Evolutionary conservation across 1,140 invertebrate species (phyloP).

Genomic region (Gonatopus flavifemur): DNA sequence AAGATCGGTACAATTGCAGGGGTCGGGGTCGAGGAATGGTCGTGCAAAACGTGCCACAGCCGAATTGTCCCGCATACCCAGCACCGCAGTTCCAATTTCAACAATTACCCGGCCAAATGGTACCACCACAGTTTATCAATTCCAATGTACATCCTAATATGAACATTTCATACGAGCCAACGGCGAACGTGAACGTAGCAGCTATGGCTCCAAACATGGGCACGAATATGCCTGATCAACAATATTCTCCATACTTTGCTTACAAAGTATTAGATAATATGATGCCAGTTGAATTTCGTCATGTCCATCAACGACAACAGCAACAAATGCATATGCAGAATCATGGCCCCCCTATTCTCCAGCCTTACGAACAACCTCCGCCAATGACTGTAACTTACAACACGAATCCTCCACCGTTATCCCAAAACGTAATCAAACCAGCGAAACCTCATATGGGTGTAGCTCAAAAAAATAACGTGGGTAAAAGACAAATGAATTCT

Average conservation of each 20-base stretch:
- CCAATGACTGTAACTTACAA: slow-evolving; percentile 17
- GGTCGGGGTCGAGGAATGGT: slow-evolving; percentile 25
- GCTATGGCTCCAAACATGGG: slow-evolving; percentile 23
- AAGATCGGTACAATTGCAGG: slow-evolving; percentile 27
- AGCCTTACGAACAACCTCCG: slow-evolving; percentile 25
- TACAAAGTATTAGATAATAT: slow-evolving; percentile 17
- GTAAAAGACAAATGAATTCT: slow-evolving; percentile 36
- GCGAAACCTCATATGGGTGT: slow-evolving; percentile 29
- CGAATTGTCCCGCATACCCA: slow-evolving; percentile 39
- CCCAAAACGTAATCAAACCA: slow-evolving; percentile 17
- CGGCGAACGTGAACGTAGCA: slow-evolving; percentile 13
- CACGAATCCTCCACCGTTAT: background rate
- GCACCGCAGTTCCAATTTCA: slow-evolving; percentile 41
- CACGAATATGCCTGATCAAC: slow-evolving; percentile 14
- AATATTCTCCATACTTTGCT: slow-evolving; percentile 13
- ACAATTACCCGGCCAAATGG: slow-evolving; percentile 36
- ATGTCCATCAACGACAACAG: slow-evolving; percentile 24
- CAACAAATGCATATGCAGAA: slow-evolving; percentile 30
- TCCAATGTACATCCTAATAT: slow-evolving; percentile 33
- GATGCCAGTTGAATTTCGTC: slow-evolving; percentile 10
- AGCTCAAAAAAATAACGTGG: slow-evolving; percentile 31
- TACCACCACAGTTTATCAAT: slow-evolving; percentile 40
- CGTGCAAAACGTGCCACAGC: slow-evolving; percentile 24
- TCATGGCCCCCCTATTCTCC: slow-evolving; percentile 23
- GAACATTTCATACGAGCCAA: slow-evolving; percentile 16